Evolutionary conservation across 2,113 vertebrate genomes (phyloP).

Genomic region (Cheilinus undulatus): DNA sequence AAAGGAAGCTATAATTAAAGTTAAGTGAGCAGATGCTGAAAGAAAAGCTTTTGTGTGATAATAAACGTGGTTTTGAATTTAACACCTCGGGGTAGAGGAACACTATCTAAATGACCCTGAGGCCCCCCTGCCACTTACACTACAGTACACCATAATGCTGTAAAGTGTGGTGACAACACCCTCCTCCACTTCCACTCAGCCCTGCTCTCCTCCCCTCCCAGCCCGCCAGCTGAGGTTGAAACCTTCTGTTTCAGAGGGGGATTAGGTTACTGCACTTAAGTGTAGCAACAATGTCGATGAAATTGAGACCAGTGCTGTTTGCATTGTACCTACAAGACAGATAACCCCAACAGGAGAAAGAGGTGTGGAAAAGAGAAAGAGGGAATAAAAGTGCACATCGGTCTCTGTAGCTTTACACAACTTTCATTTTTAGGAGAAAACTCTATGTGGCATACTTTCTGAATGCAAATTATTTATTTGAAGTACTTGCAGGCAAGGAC

Average conservation of each 20-base stretch:
- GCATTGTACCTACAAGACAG: conserved; percentile 81
- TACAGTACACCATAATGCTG: conserved; percentile 72
- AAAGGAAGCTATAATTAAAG: conserved; percentile 83
- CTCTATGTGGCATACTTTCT: background rate
- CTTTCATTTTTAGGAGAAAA: background rate
- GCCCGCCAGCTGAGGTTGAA: conserved; percentile 78
- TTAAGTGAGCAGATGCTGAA: conserved; percentile 85
- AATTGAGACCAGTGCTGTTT: conserved; percentile 82
- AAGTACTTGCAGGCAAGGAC: conserved; percentile 23
- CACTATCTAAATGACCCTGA: conserved; percentile 78
- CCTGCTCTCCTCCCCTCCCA: conserved; percentile 59
- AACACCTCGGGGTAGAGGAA: conserved; percentile 82
- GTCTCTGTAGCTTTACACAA: conserved; percentile 1
- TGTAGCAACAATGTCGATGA: conserved; percentile 82
- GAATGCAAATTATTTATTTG: conserved; percentile 39
- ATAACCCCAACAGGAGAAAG: conserved; percentile 50
- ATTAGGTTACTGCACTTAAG: conserved; percentile 85
- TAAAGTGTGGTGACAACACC: conserved; percentile 73
- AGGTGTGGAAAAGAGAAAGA: conserved; percentile 42
- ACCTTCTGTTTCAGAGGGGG: conserved; percentile 74
- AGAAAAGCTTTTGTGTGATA: conserved; percentile 79
- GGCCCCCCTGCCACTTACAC: conserved; percentile 69
- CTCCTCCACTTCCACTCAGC: conserved; percentile 60
- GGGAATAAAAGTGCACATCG: conserved; percentile 9
- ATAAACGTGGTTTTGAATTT: conserved; percentile 85